Evolutionary conservation across 2,888 invertebrate genomes (phyloP), one percentile per base, ranked within the genome.

Genomic region (Euzophera pinguis): DNA sequence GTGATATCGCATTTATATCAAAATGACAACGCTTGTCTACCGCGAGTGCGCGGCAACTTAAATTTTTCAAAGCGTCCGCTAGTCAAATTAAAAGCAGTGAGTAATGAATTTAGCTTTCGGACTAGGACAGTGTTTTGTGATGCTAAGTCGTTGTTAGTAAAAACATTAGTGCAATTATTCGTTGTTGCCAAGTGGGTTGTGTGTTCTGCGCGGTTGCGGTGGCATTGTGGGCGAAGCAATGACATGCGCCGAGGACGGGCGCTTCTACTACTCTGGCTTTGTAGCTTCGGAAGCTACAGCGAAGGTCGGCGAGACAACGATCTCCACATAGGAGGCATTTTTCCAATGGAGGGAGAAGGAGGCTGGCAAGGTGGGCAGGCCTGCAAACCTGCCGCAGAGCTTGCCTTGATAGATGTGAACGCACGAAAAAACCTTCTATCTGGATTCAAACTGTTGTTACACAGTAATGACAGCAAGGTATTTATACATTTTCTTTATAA

Each of bases 311-410:
- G 91, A 45, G 92, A 92, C 65, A 94, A 95, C 84, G 95, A 96
- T 73, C 90, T 98, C 69, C 97, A 98, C 86, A 97, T 99, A 81
- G 99, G 99, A 52, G 99, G 98, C 52, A 98, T 99, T 74, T 99
- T 99, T 85, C 99, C 99, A 37, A 99, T 99, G 91, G 95, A 93
- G 53, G 99, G 98, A 48, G 95, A 97, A 74, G 97, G 98, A 49
- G 98, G 98, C 67, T 99, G 99, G 99, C 98, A 99, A 75, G 99
- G 99, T 34, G 99, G 99, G 3, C 97, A 97, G 92, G 99, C 99
- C 8, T 99, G 99, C 89, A 96, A 97, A 92, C 99, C 99, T 35
- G 99, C 99, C 42, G 99, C 99, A 54, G 94, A 96, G 78, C 93
- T 99, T 88, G 99, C 99, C 34, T 92, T 99, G 73, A 95, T 97